Evolutionary conservation across 2,888 invertebrate genomes (phyloP).

Genomic region (Caenorhabditis sp.): DNA sequence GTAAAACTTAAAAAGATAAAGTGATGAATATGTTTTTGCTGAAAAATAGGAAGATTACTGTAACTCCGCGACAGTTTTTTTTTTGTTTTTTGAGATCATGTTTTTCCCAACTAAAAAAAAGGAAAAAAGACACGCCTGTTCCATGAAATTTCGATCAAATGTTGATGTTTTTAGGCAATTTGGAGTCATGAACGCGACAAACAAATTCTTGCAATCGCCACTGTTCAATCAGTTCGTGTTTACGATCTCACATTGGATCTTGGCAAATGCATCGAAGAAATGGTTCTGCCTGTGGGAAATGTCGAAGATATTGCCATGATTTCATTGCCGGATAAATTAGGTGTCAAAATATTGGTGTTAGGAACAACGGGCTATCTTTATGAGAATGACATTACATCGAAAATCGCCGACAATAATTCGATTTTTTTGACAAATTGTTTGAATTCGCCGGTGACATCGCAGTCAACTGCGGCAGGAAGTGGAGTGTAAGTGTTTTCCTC

Average conservation of each 20-base stretch:
- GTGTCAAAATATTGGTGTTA: conserved; percentile 24
- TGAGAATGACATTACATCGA: conserved; percentile 22
- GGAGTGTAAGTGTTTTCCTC: conserved; percentile 4
- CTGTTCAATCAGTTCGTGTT: conserved; percentile 40
- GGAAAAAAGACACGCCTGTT: conserved; percentile 8
- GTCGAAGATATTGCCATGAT: conserved; percentile 39
- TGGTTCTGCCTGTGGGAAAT: conserved; percentile 47
- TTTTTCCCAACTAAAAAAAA: conserved; percentile 2
- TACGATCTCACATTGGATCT: conserved; percentile 41
- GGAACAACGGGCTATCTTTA: conserved; percentile 38
- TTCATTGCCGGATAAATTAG: conserved; percentile 9
- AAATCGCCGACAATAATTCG: conserved; percentile 36
- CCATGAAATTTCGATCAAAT: too few species aligned
- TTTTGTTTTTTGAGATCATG: not conserved
- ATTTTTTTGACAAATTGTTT: conserved; percentile 45
- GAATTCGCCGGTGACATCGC: conserved; percentile 9
- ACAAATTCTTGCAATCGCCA: conserved; percentile 23
- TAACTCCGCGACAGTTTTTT: not conserved
- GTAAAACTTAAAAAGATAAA: too few species aligned
- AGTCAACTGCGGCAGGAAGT: conserved; percentile 10
- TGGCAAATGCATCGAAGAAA: conserved; percentile 36
- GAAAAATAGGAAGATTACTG: too few species aligned
- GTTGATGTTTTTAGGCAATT: conserved; percentile 11
- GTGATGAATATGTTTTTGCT: too few species aligned
- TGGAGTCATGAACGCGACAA: conserved; percentile 8